phyloP scores from a whole-genome alignment of 2,797 vertebrate genomes.

The Sebastes oblongus region DNA sequence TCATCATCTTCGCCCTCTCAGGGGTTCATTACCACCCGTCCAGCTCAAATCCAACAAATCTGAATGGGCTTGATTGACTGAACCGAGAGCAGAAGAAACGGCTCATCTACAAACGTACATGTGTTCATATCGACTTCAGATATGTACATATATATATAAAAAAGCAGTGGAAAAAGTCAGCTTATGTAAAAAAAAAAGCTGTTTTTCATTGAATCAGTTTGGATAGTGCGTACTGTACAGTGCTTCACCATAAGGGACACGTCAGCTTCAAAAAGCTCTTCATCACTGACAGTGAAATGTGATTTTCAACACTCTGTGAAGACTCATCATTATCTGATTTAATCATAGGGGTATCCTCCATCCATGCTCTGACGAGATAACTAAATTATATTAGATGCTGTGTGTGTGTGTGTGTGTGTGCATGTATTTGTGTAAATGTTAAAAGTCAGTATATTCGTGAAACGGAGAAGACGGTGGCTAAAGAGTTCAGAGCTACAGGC shows the following conservation, averaged over 20 bases:
- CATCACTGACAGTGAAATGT: conserved; percentile 74
- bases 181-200: conserved; percentile 15
- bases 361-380: conserved; percentile 42
- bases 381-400: conserved; percentile 41
- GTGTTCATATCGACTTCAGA: conserved; percentile 27
- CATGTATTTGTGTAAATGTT: conserved; percentile 10
- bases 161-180: neutral
- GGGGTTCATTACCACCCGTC: conserved; percentile 70
- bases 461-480: neutral
- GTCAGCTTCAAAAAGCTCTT: conserved; percentile 49
- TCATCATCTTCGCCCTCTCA: conserved; percentile 60
- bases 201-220: conserved; percentile 16
- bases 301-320: conserved; percentile 74
- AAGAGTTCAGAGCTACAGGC: conserved; percentile 49
- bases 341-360: conserved; percentile 56
- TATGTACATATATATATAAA: conserved; percentile 1
- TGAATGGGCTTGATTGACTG: conserved; percentile 48
- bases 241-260: conserved; percentile 17
- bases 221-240: conserved; percentile 9
- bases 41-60: conserved; percentile 54
- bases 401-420: conserved; percentile 4
- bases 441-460: conserved; percentile 37
- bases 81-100: conserved; percentile 30
- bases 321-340: conserved; percentile 67
- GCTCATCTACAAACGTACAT: conserved; percentile 45